Conservation (phyloP, 2,888 invertebrate species). For the Gortyna flavago region DNA sequence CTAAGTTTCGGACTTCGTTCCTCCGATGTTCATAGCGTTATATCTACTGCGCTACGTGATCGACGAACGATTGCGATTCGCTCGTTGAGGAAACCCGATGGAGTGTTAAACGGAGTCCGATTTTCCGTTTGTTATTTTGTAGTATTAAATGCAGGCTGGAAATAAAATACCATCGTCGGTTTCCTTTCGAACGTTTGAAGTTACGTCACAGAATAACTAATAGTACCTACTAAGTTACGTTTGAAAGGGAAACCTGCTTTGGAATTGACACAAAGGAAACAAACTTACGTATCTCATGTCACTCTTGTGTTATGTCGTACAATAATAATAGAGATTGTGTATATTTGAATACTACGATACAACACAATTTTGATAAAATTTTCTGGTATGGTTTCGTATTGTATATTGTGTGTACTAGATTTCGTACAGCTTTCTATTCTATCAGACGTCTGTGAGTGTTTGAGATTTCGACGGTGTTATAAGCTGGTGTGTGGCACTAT, state of each 20-base stretch:
- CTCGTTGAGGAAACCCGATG: constrained; percentile 38
- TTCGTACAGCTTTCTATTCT: constrained; percentile 45
- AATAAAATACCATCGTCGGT: constrained; percentile 19
- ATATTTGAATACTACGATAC: neutral
- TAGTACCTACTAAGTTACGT: constrained; percentile 6
- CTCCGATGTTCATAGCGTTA: constrained; percentile 28
- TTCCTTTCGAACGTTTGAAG: constrained; percentile 29
- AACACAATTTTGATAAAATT: constrained; percentile 6
- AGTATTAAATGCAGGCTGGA: constrained; percentile 36
- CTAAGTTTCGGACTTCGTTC: constrained; percentile 35
- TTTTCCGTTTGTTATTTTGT: constrained; percentile 38
- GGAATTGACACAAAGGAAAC: constrained; percentile 27
- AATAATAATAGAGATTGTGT: neutral
- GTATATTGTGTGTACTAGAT: constrained; percentile 18
- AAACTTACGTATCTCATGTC: constrained; percentile 7
- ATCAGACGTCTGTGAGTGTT: constrained; percentile 13
- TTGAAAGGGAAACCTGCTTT: constrained; percentile 27
- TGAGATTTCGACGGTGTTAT: no score
- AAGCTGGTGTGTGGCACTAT: no score
- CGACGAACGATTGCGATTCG: constrained; percentile 40
- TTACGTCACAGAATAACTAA: neutral
- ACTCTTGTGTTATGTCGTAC: constrained; percentile 11
- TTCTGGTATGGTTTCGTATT: neutral
- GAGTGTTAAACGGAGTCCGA: constrained; percentile 49
- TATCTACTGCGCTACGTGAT: constrained; percentile 37